Base-by-base conservation (phyloP, 2,888 invertebrate species). In the Eilema depressum region DNA sequence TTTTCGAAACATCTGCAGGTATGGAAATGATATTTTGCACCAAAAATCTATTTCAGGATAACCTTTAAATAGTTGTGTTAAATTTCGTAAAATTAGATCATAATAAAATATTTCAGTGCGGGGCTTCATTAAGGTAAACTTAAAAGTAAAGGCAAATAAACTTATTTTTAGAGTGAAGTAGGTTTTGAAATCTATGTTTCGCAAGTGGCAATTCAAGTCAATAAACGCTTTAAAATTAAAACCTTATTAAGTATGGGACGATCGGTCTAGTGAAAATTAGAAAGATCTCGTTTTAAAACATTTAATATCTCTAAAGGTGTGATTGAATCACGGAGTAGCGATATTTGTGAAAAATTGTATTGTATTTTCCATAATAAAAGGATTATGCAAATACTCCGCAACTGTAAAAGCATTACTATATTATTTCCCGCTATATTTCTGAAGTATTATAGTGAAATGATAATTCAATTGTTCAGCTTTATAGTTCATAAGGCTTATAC, bases 401-500 rank as follows among this genome's bases (percentile, higher is more conserved):
- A 75, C 74, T 77, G 75, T 77, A 71, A 73, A 68, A 71, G 71
- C 64, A 70, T 64, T 73, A 79, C 69, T 81, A 76, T 80, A 75
- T 76, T 81, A 69, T 74, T 71, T 69, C 73, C 37, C 53, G 47
- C 60, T 63, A 41, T 73, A 70, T 56, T 64, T 37, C 63, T 73
- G 70, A 59, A 76, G 57, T 56, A 66, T n/a, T 68, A 74, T 75
- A 73, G 69, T 69, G 75, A 75, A 74, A 79, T 77, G 78, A 78
- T 79, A 83, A 79, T 85, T 88, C 82, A 86, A 86, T 88, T 85
- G 85, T 84, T 81, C 68, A 63, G 74, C 73, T 82, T 80, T 85
- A 86, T 84, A 81, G 81, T 85, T 85, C 81, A 81, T 86, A 82
- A 82, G 85, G 82, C 78, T 86, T 86, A 84, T 83, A 83, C 81